These are phyloP conservation scores for Pagrus major DNA, from an alignment of 2,113 vertebrate species.

Conservation along the genomic window DNA sequence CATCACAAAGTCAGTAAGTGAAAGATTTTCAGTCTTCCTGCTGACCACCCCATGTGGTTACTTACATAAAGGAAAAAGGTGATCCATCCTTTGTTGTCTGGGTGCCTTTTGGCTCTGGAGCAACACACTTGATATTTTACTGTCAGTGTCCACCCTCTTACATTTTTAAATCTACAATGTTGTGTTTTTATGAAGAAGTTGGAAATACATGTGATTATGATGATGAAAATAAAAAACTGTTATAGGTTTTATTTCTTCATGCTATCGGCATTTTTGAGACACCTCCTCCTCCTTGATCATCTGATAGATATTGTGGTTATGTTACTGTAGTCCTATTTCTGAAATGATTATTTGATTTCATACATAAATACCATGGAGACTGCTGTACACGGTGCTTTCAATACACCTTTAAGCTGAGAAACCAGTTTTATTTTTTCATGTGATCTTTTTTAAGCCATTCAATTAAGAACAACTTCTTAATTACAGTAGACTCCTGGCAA, in stretches of 20 bases:
- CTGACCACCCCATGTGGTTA: not conserved
- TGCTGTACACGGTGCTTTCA: constrained; percentile 2
- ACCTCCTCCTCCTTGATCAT: not conserved
- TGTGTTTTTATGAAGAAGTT: not conserved
- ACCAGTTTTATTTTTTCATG: constrained; percentile 11
- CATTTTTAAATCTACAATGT: not conserved
- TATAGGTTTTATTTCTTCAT: too few species aligned
- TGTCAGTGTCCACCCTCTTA: not conserved
- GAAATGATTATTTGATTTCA: not conserved
- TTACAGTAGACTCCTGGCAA: constrained; percentile 42
- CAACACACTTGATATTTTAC: not conserved
- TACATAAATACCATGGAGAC: not conserved
- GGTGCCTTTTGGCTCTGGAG: not conserved
- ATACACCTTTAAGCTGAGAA: constrained; percentile 16
- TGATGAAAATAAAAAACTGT: too few species aligned
- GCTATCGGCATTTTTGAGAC: not conserved
- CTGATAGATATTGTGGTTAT: not conserved
- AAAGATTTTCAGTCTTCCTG: not conserved
- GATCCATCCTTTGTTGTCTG: not conserved
- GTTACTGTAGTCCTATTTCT: constrained; percentile 3
- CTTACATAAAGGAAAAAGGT: not conserved
- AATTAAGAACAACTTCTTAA: constrained; percentile 45
- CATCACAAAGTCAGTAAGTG: not conserved
- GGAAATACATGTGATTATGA: not conserved
- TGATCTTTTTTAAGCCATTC: constrained; percentile 33